Percentiles rank a stretch among this genome's conserved stretches.
Evolutionary conservation across 2,797 vertebrate genomes (phyloP).

Genomic region (Pempheris klunzingeri): DNA sequence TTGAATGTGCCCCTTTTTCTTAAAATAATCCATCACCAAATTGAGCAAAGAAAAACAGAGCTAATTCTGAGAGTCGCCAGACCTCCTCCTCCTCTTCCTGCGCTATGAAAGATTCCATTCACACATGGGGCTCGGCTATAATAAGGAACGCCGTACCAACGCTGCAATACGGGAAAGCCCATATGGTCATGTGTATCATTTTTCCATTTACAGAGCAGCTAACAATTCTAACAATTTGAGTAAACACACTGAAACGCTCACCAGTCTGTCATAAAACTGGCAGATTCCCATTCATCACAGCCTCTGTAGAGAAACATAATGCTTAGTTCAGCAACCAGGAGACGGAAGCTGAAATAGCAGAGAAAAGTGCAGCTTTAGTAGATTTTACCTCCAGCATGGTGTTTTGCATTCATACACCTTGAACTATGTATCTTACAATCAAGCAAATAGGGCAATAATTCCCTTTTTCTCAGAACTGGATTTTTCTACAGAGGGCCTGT

Average conservation of each 20-base stretch:
- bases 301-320: constrained; percentile 9
- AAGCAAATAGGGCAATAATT: constrained; percentile 49
- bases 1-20: constrained; percentile 80
- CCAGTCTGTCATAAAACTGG: constrained; percentile 55
- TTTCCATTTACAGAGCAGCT: constrained; percentile 68
- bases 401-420: constrained; percentile 20
- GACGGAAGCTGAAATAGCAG: constrained; percentile 23
- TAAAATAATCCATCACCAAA: constrained; percentile 84
- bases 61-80: constrained; percentile 82
- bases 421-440: constrained; percentile 43
- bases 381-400: constrained; percentile 7
- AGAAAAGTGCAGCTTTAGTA: constrained; percentile 13
- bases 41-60: constrained; percentile 84
- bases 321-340: constrained; percentile 35
- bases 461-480: constrained; percentile 18
- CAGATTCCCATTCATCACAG: constrained; percentile 56
- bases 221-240: constrained; percentile 67
- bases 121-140: constrained; percentile 74
- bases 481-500: constrained; percentile 52
- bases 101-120: constrained; percentile 84
- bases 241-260: constrained; percentile 53
- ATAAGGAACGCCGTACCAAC: constrained; percentile 67
- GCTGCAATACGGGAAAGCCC: constrained; percentile 68
- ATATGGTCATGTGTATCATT: constrained; percentile 76
- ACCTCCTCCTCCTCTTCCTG: constrained; percentile 81